Percentiles rank a stretch among this genome's conserved stretches.
phyloP scores from a whole-genome alignment of 2,888 invertebrate genomes.

The Rotaria socialis region DNA sequence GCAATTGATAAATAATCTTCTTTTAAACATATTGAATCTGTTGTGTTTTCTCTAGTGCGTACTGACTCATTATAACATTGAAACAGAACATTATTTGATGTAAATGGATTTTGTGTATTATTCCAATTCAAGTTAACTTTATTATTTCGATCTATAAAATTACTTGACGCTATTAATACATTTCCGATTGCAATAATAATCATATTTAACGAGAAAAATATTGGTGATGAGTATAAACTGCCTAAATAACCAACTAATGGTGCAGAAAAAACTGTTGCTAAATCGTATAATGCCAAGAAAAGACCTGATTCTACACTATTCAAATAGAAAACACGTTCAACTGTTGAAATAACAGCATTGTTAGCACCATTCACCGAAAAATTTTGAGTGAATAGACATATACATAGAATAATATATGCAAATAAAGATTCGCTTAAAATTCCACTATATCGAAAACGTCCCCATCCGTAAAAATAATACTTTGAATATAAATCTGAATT shows the following conservation, averaged over 20 bases:
- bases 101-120: neutral
- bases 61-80: neutral
- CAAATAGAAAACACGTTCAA: conserved; percentile 41
- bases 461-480: neutral
- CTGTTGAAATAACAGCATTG: conserved; percentile 42
- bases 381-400: conserved; percentile 41
- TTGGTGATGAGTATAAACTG: conserved; percentile 24
- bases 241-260: conserved; percentile 46
- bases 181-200: conserved; percentile 36
- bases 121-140: neutral
- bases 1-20: neutral
- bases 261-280: conserved; percentile 39
- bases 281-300: conserved; percentile 40
- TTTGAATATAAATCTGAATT: neutral
- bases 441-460: neutral
- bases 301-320: conserved; percentile 28
- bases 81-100: neutral
- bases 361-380: conserved; percentile 41
- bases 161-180: neutral
- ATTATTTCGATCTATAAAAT: neutral
- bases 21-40: neutral
- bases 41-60: neutral
- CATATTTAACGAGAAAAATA: conserved; percentile 40
- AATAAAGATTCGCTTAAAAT: neutral
- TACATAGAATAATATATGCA: conserved; percentile 35